These are phyloP conservation scores for Mongoloraphidia duomilia DNA, from an alignment of 2,888 invertebrate species.

Conservation along the genomic window DNA sequence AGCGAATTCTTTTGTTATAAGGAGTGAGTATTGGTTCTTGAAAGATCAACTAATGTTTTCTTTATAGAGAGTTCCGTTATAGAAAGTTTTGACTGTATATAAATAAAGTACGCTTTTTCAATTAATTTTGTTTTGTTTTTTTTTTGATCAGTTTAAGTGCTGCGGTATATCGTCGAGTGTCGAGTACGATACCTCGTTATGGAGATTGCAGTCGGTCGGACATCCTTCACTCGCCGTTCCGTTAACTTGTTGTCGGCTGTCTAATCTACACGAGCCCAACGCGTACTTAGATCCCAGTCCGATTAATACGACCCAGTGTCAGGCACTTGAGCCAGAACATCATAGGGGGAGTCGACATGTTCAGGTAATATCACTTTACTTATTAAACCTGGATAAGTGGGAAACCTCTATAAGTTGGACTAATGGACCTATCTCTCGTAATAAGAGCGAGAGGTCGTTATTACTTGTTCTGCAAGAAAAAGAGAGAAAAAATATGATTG, in stretches of 20 bases:
- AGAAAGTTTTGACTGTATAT: no score
- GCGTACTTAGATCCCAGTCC: slow-evolving; percentile 65
- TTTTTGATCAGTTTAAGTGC: slow-evolving; percentile 49
- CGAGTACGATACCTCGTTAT: slow-evolving; percentile 68
- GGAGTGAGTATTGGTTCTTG: no score
- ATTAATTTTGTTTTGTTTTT: background rate
- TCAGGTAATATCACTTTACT: slow-evolving; percentile 29
- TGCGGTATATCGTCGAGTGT: slow-evolving; percentile 65
- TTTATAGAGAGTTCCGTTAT: no score
- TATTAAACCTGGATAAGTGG: background rate
- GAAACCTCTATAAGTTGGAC: no score
- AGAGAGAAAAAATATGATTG: no score
- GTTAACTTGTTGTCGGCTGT: slow-evolving; percentile 40
- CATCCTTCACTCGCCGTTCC: slow-evolving; percentile 32
- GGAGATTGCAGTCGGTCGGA: slow-evolving; percentile 62
- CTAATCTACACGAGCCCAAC: slow-evolving; percentile 35
- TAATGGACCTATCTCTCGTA: no score
- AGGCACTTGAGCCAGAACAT: slow-evolving; percentile 42
- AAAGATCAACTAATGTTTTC: no score
- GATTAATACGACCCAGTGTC: slow-evolving; percentile 54
- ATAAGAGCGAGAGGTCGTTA: no score
- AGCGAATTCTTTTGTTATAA: no score
- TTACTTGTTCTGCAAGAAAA: no score
- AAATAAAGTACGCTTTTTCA: no score
- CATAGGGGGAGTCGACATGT: slow-evolving; percentile 43